Base-by-base conservation (phyloP, 2,888 invertebrate genomes). In the Miltochrista miniata region DNA sequence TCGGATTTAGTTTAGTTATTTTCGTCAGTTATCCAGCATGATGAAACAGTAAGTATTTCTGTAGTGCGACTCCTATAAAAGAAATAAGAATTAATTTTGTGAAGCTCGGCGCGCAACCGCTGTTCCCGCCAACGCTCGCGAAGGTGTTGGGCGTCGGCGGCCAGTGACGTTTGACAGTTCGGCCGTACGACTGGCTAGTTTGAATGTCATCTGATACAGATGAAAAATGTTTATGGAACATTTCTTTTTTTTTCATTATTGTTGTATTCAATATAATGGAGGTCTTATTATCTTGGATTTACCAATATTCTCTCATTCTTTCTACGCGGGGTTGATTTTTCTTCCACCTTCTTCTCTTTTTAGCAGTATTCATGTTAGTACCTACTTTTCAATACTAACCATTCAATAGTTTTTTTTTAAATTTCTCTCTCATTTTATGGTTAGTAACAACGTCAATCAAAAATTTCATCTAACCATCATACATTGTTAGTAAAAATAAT, bases 181-280 rank as follows among this genome's bases (percentile, higher is more conserved):
- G n/a, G n/a, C n/a, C n/a, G n/a, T n/a, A n/a, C n/a, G n/a, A n/a
- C n/a, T n/a, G n/a, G n/a, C n/a, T n/a, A 88, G 67, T 86, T 88
- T 88, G 85, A 86, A 89, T 84, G 78, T 82, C 90, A 89, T 90
- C 90, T 90, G 90, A 91, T 90, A 87, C 90, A 90, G 90, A 91
- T 82, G 89, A 83, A 79, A 58, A 62, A 61, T 78, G 68, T 74
- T 80, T 83, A 80, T 79, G 73, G 78, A 83, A 83, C 76, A 76
- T 79, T 74, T 61, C 44, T 73, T 76, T 42, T 74, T 72, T 87
- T 87, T 86, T 85, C 85, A 89, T 85, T 38, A 30, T 82, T 72
- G 76, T 76, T 77, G 14, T 75, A 72, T 74, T 66, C 66, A 67
- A 64, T 67, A 44, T 88, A 87, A 90, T 57, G 61, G 50, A 63